Evolutionary conservation across 1,140 invertebrate genomes (phyloP), one percentile per base, ranked within the genome.

Genomic region (Oryctes rhinoceros): DNA sequence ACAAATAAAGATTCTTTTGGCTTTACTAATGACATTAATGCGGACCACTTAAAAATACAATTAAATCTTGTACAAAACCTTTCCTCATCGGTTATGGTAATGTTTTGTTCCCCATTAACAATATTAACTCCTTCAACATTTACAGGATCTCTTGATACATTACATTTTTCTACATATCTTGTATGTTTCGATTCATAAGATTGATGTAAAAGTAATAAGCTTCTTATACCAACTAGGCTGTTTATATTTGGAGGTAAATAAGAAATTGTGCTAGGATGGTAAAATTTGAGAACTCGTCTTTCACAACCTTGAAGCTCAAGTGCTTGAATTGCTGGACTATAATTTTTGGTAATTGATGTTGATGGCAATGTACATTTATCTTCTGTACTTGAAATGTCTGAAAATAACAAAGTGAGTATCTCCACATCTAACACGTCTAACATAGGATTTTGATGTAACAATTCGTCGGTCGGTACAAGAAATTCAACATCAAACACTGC

Each of bases 231-330:
- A 3, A 83, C 75, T 49, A 83, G 37, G 4, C 83, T 82, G 75
- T 79, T 78, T 20, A 85, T 44, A 81, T 81, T 84, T 15, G 84
- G 84, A 35, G 84, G 80, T 35, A 85, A 67, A 71, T 80, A 62
- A n/a, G 76, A 71, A 62, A 62, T 80, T 59, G 15, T 65, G 71
- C 76, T 13, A 24, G 15, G 37, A n/a, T 39, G 37, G 35, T 30
- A 37, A 37, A 20, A 71, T 24, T 71, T 71, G 24, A 71, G 24
- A 10, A 71, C 2, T 35, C 35, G 65, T 71, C 37, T 44, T 13
- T 18, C 44, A 59, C 15, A 18, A 59, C 53, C 53, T 6, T 59
- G 13, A 18, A 59, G 5, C 3, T 59, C 53, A 18, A 59, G 5
- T 59, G 53, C n/a, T 53, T 4, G 35, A 44, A 78, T 13, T 48